These are phyloP conservation scores for Cheilosia scutellata DNA, from an alignment of 2,888 invertebrate species.

Conservation along the genomic window DNA sequence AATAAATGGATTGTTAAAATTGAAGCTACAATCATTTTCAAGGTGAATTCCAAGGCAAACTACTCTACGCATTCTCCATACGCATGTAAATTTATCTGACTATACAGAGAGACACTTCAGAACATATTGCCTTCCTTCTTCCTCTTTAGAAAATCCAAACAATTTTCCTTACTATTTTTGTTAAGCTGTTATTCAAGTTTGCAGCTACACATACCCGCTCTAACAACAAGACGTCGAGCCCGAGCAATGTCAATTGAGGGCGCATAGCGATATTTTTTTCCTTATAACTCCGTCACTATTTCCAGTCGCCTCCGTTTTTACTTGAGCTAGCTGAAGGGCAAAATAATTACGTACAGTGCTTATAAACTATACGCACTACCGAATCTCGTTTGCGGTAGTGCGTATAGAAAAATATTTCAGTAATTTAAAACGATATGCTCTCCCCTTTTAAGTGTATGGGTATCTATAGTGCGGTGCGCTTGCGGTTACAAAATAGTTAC, in stretches of 20 bases:
- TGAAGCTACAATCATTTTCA: constrained; percentile 62
- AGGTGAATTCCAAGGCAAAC: constrained; percentile 73
- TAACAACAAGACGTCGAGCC: constrained; percentile 23
- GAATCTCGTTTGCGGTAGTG: constrained; percentile 53
- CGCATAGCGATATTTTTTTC: constrained; percentile 11
- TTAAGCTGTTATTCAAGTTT: constrained; percentile 21
- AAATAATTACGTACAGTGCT: constrained; percentile 54
- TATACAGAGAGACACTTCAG: constrained; percentile 7
- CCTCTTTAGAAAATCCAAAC: not conserved
- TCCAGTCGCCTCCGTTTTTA: constrained; percentile 25
- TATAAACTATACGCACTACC: constrained; percentile 44
- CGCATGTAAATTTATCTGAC: constrained; percentile 59
- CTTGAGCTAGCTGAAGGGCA: constrained; percentile 66
- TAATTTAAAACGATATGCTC: constrained; percentile 35
- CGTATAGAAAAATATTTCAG: constrained; percentile 40
- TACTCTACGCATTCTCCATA: constrained; percentile 66
- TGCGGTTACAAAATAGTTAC: constrained; percentile 60
- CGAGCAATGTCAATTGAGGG: constrained; percentile 54
- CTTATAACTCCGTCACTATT: constrained; percentile 15
- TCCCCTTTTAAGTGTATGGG: not conserved
- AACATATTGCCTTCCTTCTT: constrained; percentile 43
- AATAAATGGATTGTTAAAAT: constrained; percentile 7
- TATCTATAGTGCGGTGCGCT: not conserved
- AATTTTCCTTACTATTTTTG: not conserved
- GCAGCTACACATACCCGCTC: constrained; percentile 29